Conservation (phyloP, 2,113 vertebrate genomes). For the Bostrychus sinensis region DNA sequence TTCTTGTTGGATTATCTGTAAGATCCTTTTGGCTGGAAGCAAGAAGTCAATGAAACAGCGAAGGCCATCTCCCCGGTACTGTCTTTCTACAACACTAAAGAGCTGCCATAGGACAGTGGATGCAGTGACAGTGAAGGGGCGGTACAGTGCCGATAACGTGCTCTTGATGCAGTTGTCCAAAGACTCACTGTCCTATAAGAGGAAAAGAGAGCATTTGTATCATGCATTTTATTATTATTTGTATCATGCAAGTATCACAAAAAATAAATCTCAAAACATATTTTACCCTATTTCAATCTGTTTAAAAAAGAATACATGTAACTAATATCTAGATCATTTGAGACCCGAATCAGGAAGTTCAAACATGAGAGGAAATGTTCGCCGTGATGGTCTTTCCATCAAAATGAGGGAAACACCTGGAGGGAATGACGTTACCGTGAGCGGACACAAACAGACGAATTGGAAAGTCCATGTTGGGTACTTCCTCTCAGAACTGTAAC, state of each 20-base stretch:
- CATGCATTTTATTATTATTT: too few relatives aligned
- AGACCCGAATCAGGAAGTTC: conserved; percentile 65
- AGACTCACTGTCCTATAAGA: conserved; percentile 82
- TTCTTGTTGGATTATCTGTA: conserved; percentile 82
- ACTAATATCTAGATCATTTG: too few relatives aligned
- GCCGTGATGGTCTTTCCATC: conserved; percentile 62
- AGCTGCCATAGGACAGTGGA: conserved; percentile 87
- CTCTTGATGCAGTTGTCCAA: conserved; percentile 84
- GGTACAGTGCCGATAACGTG: conserved; percentile 82
- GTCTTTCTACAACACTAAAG: conserved; percentile 83
- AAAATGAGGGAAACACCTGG: conserved; percentile 80
- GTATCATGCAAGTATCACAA: background rate
- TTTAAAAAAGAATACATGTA: background rate
- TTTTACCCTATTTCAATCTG: background rate
- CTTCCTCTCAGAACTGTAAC: conserved; percentile 14
- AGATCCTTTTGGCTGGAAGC: conserved; percentile 82
- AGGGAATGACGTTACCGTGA: conserved; percentile 61
- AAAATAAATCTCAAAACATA: background rate
- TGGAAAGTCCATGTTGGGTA: conserved; percentile 74
- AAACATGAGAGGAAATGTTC: conserved; percentile 70
- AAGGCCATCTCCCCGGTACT: conserved; percentile 84
- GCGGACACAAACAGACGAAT: conserved; percentile 72
- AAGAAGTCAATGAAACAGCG: conserved; percentile 86
- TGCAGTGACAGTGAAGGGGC: conserved; percentile 82
- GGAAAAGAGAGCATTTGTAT: background rate